Conservation (phyloP, 2,888 invertebrate species). For the Xestia xanthographa region DNA sequence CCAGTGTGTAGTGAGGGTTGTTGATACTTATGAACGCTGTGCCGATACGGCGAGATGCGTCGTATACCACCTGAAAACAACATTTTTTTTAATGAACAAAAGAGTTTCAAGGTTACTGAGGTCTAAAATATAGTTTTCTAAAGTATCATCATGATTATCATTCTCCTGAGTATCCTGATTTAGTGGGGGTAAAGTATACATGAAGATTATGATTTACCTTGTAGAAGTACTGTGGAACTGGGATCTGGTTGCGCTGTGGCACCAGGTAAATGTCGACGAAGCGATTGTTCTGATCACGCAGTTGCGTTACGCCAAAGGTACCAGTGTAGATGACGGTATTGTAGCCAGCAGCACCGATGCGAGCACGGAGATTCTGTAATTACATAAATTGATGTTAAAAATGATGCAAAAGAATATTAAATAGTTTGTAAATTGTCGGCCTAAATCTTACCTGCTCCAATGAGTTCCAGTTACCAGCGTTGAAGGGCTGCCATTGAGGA, state of each 20-base stretch:
- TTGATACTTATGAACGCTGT: conserved; percentile 92
- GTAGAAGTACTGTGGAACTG: conserved; percentile 85
- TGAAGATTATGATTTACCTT: conserved; percentile 75
- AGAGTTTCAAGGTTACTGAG: too few relatives aligned
- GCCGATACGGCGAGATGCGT: conserved; percentile 86
- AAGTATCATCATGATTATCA: background rate
- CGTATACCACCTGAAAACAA: conserved; percentile 87
- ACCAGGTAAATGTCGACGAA: conserved; percentile 84
- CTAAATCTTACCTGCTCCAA: conserved; percentile 82
- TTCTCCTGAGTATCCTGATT: background rate
- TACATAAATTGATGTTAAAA: background rate
- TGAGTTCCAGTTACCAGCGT: conserved; percentile 90
- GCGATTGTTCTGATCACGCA: conserved; percentile 86
- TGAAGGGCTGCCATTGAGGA: conserved; percentile 92
- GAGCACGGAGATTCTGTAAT: conserved; percentile 80
- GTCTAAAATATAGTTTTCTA: background rate
- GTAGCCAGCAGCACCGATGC: conserved; percentile 81
- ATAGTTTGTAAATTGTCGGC: background rate
- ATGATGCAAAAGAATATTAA: background rate
- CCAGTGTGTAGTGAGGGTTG: conserved; percentile 90
- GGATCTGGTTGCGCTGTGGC: conserved; percentile 80
- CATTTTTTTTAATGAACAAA: background rate
- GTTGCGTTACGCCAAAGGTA: conserved; percentile 90
- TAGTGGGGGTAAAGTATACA: background rate
- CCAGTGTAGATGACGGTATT: conserved; percentile 90